Evolutionary conservation across 1,140 invertebrate genomes (phyloP), one percentile per base, ranked within the genome.

Genomic region (Fopius arisanus): DNA sequence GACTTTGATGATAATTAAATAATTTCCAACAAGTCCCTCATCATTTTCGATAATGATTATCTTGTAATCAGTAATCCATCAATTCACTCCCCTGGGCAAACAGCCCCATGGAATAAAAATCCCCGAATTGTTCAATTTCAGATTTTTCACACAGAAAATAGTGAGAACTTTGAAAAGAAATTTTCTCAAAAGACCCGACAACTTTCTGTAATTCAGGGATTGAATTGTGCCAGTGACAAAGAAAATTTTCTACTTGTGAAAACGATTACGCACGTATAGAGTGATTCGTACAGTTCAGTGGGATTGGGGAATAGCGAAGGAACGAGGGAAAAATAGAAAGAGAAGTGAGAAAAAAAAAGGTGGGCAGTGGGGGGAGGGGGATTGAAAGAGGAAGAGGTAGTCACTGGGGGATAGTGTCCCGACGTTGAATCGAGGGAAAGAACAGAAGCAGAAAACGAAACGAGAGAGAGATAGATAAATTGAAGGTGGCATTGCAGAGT

Each of bases 381-480:
- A 48, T n/a, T n/a, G n/a, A n/a, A n/a, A n/a, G 59, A 40, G 69
- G 73, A 48, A 21, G 43, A 9, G 14, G 40, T 1, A 48, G 54
- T 33, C 62, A 65, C 28, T 33, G 59, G 26, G 54, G 19, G 63
- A 31, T 33, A 48, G 43, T n/a, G 40, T 31, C 29, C 28, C 70
- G 67, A 73, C 73, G 72, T 31, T 65, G 54, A 59, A 59, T 23
- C 9, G 21, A 59, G 23, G 10, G 10, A 59, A 48, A 48, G 43
- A 48, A 54, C 69, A 43, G 62, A 68, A 67, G 26, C 14, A 66
- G 69, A 70, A 67, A 73, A 67, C 73, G 63, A 62, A 74, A 16
- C 59, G 72, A 63, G 72, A 70, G 40, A 41, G 59, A 73, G 72
- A 78, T 71, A 72, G 68, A 70, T 63, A 70, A 70, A 77, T 75